Base-by-base conservation (phyloP, 2,888 invertebrate species). In the Cremastobaeus sp. region DNA sequence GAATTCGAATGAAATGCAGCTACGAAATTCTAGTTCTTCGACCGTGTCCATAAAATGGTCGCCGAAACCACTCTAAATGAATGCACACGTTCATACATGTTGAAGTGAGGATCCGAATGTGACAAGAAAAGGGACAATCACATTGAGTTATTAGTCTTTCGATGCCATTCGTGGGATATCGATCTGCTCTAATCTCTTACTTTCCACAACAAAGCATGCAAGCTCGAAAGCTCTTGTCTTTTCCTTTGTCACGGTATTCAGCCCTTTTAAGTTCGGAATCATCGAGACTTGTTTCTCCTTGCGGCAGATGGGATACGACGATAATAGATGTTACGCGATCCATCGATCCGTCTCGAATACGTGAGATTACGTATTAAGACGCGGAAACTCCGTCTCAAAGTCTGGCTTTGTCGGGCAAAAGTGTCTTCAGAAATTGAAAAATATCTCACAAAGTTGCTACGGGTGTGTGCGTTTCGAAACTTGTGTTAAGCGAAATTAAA, bases 141-240 rank as follows among this genome's bases (percentile, higher is more conserved):
- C 50, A 73, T 65, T 74, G 68, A 45, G 59, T 75, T 55, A 71
- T 71, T 75, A 68, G 70, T 71, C 62, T 71, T 66, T 71, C 37
- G 62, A 75, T 68, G 71, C 66, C 57, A 68, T 52, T 62, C 47
- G 39, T 37, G 45, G 34, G 52, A 45, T 71, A 71, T 71, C 66
- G 71, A 68, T 68, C 66, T 43, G 25, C 17, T 54, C 70, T 70
- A 71, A 75, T 71, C 70, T 75, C 47, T 70, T 55, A 52, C 70
- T 62, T 66, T 71, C 52, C 45, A 50, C 66, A 52, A 62, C 43
- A 72, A 73, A 73, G 74, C 70, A 62, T 76, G 62, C 55, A 68
- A 59, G 45, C 65, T 71, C 50, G 57, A 55, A 57, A 69, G 57
- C 64, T 20, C 72, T 72, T 39, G 59, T 72, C 72, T 59, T 57